A percentile compares a stretch with the other conserved stretches of the same genome.
Evolutionary conservation across 2,888 invertebrate species (phyloP).

Genomic region (Epicampocera succincta): DNA sequence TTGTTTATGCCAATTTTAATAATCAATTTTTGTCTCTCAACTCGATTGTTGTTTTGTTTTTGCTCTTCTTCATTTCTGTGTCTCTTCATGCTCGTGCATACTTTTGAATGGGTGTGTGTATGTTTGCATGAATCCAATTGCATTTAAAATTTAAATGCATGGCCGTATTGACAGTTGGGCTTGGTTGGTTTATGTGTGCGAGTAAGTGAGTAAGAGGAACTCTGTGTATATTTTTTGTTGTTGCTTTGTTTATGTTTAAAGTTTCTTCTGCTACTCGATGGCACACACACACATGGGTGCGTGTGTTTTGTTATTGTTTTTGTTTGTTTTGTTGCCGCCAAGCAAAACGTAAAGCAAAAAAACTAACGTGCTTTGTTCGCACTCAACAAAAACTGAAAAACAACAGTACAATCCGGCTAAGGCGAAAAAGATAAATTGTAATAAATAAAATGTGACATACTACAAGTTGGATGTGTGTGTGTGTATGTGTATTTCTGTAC

Average conservation of each 20-base stretch:
- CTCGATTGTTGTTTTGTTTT: background rate
- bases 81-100: slow-evolving; percentile 1
- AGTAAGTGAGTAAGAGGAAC: background rate
- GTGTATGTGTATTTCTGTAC: too few relatives aligned
- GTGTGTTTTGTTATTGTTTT: slow-evolving; percentile 24
- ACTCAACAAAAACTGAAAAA: too few relatives aligned
- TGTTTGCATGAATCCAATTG: slow-evolving; percentile 37
- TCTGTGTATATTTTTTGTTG: background rate
- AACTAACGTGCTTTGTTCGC: background rate
- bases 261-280: slow-evolving; percentile 8
- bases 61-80: slow-evolving; percentile 1
- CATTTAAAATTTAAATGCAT: slow-evolving; percentile 6
- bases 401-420: slow-evolving; percentile 12
- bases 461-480: too few relatives aligned
- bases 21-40: slow-evolving; percentile 8
- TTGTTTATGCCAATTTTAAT: slow-evolving; percentile 36
- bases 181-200: background rate
- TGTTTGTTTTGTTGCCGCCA: background rate
- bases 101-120: too few relatives aligned
- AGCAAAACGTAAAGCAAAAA: slow-evolving; percentile 3
- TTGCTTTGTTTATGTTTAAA: slow-evolving; percentile 2
- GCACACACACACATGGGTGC: background rate
- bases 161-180: background rate
- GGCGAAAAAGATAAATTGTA: background rate
- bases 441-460: too few relatives aligned